Base-by-base conservation (phyloP, 2,888 invertebrate species). In the Phyto melanocephala region DNA sequence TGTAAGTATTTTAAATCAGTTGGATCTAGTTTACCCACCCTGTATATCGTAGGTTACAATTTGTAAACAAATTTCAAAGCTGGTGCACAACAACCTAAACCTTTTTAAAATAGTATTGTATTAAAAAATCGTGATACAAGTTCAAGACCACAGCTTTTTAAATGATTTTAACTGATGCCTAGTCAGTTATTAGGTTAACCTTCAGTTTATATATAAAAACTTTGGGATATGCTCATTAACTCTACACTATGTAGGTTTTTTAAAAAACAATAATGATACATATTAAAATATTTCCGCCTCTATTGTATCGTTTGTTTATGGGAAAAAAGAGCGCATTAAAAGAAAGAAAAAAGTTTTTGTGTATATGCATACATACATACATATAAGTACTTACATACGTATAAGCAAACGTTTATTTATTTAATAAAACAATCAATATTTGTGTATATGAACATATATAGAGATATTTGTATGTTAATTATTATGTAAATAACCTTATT, bases 141-240 rank as follows among this genome's bases (percentile, higher is more conserved):
- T 75, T 79, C 79, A 82, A 82, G 79, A 47, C 71, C 78, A 68
- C 33, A 10, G 13, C 1, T 42, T 15, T 47, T 28, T 52, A 2
- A n/a, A 1, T 28, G 33, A 15, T 52, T 67, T 22, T 42, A 33
- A 10, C 40, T 28, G 33, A 68, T 33, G 42, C 17, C 4, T 17
- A n/a, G 15, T 62, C 50, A 10, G 10, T 45, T 54, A 24, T 24
- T 17, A 17, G 15, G 22, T 22, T 68, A 17, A 70, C 75, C 75
- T 80, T 78, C 67, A 63, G 13, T 56, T 70, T 52, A 37, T 15
- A 24, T 15, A 20, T 20, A 33, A 20, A 28, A 17, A 17, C 15
- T 10, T 10, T 33, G 42, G n/a, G 0, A 56, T 47, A 58, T 45
- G n/a, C 20, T 54, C 15, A 56, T 17, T 20, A 72, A 62, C n/a